Evolutionary conservation across 2,113 vertebrate species (phyloP), one percentile per base, ranked within the genome.

Genomic region (Pedionomus torquatus): DNA sequence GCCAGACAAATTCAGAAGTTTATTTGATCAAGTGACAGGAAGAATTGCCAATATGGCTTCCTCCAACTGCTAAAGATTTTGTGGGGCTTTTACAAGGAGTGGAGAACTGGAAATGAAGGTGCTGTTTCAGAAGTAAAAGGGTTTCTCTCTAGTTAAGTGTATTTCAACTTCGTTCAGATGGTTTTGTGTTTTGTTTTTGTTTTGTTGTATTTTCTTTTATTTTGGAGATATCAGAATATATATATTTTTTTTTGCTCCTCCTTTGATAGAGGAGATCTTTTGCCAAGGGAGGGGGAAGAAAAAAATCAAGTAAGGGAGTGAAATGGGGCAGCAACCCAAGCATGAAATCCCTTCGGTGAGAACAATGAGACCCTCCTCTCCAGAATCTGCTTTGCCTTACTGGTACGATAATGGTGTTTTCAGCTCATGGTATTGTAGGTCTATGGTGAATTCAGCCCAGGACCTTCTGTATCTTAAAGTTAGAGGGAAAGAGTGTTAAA

Each of bases 311-410:
- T 95, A 91, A 97, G 60, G 70, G 77, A 95, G 71, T 66, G 90
- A 94, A 98, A 94, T 93, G 94, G 94, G 86, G 94, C 90, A 97
- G 86, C 87, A 97, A 97, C 92, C 79, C 85, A 97, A 96, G 96
- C 97, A 95, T 97, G 90, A 98, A 98, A 98, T 96, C 95, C 90
- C 92, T 72, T 92, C 93, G 91, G 90, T 41, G 83, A 97, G 87
- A 98, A 98, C 94, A 98, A 83, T 97, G 93, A 96, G 95, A 97
- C 90, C 75, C 89, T 95, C 87, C 75, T 96, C 77, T 75, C 61
- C 90, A 87, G 90, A 60, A 87, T 90, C 57, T 85, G 35, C 43
- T 91, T 94, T 85, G 88, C 90, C 88, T 93, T 90, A n/a, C 81
- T 84, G 11, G 61, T 82, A 33, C 3, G 82, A 78, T 26, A 60